phyloP scores from a whole-genome alignment of 92 coral and sea anemone genomes.

The Palythoa caribaeorum region DNA sequence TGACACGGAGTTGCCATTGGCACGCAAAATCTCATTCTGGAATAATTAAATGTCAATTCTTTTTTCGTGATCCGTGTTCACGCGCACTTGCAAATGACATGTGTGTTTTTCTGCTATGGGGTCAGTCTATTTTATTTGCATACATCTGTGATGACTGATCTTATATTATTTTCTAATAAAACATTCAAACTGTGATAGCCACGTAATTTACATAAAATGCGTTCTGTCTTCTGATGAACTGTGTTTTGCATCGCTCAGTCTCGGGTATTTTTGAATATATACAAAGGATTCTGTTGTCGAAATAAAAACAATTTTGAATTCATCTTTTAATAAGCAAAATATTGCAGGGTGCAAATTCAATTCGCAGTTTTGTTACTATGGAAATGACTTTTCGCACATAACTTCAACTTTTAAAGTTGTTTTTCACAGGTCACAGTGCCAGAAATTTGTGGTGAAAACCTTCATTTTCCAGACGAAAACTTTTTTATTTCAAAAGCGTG shows the following conservation, averaged over 20 bases:
- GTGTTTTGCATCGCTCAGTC: not conserved
- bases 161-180: not conserved
- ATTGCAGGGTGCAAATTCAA: not conserved
- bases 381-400: not conserved
- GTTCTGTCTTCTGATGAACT: no score
- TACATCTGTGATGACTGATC: not conserved
- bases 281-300: not conserved
- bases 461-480: not conserved
- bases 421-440: not conserved
- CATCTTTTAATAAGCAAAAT: not conserved
- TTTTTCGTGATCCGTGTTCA: not conserved
- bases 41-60: not conserved
- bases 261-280: not conserved
- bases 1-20: not conserved
- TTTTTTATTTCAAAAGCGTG: not conserved
- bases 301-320: not conserved
- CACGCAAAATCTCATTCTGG: not conserved
- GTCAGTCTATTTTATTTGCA: not conserved
- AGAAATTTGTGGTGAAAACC: not conserved
- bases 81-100: not conserved
- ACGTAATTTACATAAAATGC: not conserved
- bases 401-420: not conserved
- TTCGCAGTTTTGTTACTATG: slow-evolving; percentile 6
- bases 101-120: not conserved
- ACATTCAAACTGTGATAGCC: not conserved